Conservation (phyloP, 2,888 invertebrate genomes). For the Aplocera efformata region DNA sequence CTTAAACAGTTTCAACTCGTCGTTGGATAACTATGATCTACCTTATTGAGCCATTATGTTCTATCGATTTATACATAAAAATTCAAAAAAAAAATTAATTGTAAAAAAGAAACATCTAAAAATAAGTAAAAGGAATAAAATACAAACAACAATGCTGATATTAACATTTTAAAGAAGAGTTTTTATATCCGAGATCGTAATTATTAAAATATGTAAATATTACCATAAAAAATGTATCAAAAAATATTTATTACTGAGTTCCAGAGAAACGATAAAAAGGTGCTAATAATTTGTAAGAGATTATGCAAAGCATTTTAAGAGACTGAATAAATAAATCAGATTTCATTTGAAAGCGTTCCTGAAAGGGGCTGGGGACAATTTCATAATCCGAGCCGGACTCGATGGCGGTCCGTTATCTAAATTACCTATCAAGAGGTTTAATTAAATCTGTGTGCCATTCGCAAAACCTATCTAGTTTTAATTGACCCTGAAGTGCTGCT, state of each 20-base stretch:
- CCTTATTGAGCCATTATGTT: no score
- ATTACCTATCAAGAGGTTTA: slow-evolving; percentile 52
- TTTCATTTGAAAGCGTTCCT: slow-evolving; percentile 32
- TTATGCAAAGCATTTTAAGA: slow-evolving; percentile 10
- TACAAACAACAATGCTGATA: no score
- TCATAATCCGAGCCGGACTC: slow-evolving; percentile 43
- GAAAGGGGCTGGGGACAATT: slow-evolving; percentile 47
- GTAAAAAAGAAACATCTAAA: no score
- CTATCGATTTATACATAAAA: no score
- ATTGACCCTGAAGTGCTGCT: slow-evolving; percentile 5
- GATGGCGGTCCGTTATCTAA: slow-evolving; percentile 54
- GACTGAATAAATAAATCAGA: slow-evolving; percentile 18
- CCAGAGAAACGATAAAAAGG: slow-evolving; percentile 3
- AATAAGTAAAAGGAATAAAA: no score
- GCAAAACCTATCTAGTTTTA: slow-evolving; percentile 11
- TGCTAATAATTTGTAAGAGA: slow-evolving; percentile 7
- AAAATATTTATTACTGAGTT: background rate
- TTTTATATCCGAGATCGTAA: no score
- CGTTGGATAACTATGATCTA: no score
- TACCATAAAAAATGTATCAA: no score
- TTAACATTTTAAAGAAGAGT: no score
- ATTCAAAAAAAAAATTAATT: no score
- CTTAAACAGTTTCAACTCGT: no score
- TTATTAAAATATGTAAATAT: no score
- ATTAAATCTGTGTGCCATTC: slow-evolving; percentile 47